phyloP scores from a whole-genome alignment of 2,113 vertebrate species.

The Leptobrachium leishanense region DNA sequence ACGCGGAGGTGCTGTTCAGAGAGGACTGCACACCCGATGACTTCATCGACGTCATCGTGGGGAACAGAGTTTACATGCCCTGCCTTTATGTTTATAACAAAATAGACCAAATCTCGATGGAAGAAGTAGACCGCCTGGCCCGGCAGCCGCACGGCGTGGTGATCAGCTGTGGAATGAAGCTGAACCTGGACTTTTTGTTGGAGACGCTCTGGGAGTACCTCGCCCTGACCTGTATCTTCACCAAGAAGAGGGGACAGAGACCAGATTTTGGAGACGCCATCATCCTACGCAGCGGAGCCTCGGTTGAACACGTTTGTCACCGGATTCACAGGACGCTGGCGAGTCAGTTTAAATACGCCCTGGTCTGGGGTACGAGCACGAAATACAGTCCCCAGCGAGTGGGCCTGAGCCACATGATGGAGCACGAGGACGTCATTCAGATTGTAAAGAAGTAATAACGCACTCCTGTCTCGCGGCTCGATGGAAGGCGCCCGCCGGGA shows the following conservation, averaged over 20 bases:
- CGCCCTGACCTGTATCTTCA: conserved; percentile 94
- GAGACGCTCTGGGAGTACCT: conserved; percentile 95
- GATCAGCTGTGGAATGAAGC: conserved; percentile 97
- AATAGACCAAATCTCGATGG: conserved; percentile 97
- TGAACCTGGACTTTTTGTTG: conserved; percentile 93
- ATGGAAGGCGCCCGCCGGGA: not conserved
- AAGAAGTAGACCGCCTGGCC: conserved; percentile 93
- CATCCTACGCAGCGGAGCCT: conserved; percentile 90
- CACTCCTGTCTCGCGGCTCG: not conserved
- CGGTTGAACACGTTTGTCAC: conserved; percentile 96
- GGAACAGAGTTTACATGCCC: conserved; percentile 97
- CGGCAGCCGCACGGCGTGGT: conserved; percentile 87
- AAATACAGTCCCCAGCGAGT: conserved; percentile 97
- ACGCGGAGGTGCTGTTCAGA: conserved; percentile 93
- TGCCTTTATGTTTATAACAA: conserved; percentile 99
- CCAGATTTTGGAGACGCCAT: conserved; percentile 94
- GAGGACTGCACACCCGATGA: conserved; percentile 94
- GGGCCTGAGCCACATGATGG: conserved; percentile 92
- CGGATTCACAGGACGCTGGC: conserved; percentile 92
- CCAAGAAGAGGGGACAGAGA: conserved; percentile 96
- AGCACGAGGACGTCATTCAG: conserved; percentile 97
- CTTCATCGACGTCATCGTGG: conserved; percentile 97
- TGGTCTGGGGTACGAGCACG: conserved; percentile 98
- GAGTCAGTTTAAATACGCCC: conserved; percentile 95
- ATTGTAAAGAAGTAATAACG: conserved; percentile 89